Percentiles rank a stretch among this genome's conserved stretches.
phyloP scores from a whole-genome alignment of 23 tunicate species.

The Ciona savignyi region DNA sequence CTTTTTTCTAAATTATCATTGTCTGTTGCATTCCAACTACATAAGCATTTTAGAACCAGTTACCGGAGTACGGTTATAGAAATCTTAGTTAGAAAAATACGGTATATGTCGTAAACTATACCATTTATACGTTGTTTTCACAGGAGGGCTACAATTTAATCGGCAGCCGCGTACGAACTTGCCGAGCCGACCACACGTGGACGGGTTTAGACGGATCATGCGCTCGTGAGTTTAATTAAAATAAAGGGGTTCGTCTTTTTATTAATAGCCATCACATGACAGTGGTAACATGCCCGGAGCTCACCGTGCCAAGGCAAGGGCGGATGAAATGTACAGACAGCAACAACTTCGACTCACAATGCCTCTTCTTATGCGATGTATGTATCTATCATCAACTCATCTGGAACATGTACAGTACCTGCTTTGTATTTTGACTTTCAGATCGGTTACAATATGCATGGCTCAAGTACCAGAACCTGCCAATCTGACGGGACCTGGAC shows the following conservation, averaged over 20 bases:
- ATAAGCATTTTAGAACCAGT: no score
- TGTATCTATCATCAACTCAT: not conserved
- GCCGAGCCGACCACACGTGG: conserved; percentile 61
- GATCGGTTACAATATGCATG: conserved; percentile 61
- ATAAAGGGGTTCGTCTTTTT: not conserved
- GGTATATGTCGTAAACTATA: no score
- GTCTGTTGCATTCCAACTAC: no score
- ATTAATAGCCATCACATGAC: not conserved
- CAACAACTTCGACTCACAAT: conserved; percentile 13
- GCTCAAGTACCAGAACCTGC: conserved; percentile 39
- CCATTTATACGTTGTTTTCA: no score
- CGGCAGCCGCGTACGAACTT: conserved; percentile 50
- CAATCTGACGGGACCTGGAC: conserved; percentile 51
- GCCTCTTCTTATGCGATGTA: conserved; percentile 5
- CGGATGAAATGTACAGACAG: conserved; percentile 3
- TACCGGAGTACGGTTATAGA: no score
- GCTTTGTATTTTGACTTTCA: conserved; percentile 5
- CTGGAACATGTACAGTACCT: not conserved
- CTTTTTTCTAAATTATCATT: no score
- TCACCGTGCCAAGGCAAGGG: conserved; percentile 3
- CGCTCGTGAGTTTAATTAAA: conserved; percentile 18
- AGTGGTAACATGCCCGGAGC: conserved; percentile 11
- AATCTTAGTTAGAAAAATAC: no score
- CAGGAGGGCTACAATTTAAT: conserved; percentile 70
- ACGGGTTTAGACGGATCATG: conserved; percentile 33